A percentile compares a stretch with the other conserved stretches of the same genome.
Evolutionary conservation across 2,113 vertebrate species (phyloP).

Genomic region (Cavia aperea): DNA sequence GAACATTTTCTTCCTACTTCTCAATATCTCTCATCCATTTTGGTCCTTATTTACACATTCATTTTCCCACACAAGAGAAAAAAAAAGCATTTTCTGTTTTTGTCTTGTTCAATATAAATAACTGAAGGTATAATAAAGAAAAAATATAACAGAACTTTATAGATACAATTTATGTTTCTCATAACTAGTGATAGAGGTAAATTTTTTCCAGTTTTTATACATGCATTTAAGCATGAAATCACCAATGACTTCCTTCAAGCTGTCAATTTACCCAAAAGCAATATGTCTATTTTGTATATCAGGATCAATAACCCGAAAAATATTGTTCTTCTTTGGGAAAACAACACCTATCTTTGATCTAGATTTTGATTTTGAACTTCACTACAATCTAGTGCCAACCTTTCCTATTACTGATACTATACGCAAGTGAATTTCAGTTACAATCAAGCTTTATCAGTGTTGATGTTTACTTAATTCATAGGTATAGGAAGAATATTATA

Average conservation of each 20-base stretch:
- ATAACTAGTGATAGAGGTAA: not conserved
- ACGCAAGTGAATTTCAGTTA: not conserved
- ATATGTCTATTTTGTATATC: constrained; percentile 17
- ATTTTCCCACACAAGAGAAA: not conserved
- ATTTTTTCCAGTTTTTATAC: not conserved
- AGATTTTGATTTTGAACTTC: not conserved
- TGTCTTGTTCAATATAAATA: constrained; percentile 26
- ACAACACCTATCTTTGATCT: not conserved
- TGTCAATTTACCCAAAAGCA: not conserved
- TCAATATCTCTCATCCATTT: not conserved
- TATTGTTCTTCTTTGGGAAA: not conserved
- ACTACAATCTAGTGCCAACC: not conserved
- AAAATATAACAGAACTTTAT: constrained; percentile 2
- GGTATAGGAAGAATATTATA: not conserved
- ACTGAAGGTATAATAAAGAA: not conserved
- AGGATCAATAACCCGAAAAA: not conserved
- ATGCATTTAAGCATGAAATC: constrained; percentile 11
- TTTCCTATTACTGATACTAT: not conserved
- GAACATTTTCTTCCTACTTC: not conserved
- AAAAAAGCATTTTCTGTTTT: constrained; percentile 34
- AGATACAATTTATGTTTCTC: constrained; percentile 24
- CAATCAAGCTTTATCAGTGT: not conserved
- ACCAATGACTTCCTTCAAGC: not conserved
- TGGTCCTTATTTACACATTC: not conserved
- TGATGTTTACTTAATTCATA: constrained; percentile 7